Percentiles rank a stretch among this genome's conserved stretches.
phyloP scores from a whole-genome alignment of 2,888 invertebrate genomes.

The Eudemis profundana region DNA sequence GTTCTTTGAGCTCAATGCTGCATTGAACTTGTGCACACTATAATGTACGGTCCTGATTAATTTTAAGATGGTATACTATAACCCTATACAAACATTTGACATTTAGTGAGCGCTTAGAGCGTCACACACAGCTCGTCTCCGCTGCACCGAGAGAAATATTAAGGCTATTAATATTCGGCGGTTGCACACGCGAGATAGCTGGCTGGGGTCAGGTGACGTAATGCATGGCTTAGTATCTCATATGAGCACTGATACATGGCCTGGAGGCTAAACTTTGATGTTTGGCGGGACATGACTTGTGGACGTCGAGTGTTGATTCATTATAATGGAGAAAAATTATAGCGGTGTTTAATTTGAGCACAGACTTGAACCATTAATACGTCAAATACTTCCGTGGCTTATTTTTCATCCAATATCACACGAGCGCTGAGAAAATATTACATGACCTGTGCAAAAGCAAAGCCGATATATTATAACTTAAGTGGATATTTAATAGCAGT shows the following conservation, averaged over 20 bases:
- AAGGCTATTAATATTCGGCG: conserved; percentile 78
- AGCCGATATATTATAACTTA: no score
- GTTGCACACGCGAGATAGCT: conserved; percentile 75
- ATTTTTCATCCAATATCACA: no score
- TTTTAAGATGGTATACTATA: neutral
- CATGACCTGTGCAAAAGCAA: no score
- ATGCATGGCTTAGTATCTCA: conserved; percentile 60
- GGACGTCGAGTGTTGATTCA: conserved; percentile 19
- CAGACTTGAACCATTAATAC: neutral
- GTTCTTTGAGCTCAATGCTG: neutral
- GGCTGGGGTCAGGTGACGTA: conserved; percentile 67
- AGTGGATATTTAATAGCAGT: no score
- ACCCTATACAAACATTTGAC: conserved; percentile 32
- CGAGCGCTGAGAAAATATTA: no score
- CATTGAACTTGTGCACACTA: no score
- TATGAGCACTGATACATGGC: conserved; percentile 49
- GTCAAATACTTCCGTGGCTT: no score
- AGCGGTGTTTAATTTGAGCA: conserved; percentile 15
- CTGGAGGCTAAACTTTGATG: conserved; percentile 44
- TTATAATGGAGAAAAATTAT: conserved; percentile 16
- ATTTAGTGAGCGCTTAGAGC: conserved; percentile 57
- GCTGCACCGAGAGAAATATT: conserved; percentile 74
- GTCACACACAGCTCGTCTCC: conserved; percentile 74
- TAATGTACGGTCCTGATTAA: neutral
- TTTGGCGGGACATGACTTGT: conserved; percentile 29